Base-by-base conservation (phyloP, 2,888 invertebrate species). In the Trissolcus japonicus region DNA sequence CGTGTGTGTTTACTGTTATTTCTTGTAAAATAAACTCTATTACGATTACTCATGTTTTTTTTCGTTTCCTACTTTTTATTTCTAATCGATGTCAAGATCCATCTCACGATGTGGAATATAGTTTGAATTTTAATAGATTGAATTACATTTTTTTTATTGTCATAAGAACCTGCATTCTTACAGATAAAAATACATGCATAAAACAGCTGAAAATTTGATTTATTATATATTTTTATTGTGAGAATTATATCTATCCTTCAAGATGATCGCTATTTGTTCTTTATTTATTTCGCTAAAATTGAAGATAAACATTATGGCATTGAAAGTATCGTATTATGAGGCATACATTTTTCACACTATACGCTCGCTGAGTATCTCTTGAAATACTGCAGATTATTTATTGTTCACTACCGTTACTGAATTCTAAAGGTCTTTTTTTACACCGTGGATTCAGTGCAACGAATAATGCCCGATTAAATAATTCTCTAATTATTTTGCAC, bases 1-100 rank as follows among this genome's bases (percentile, higher is more conserved):
- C 41, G 21, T 21, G 41, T 72, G 51, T 61, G 76, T 73, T 62
- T 69, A 60, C 74, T 75, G 67, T 78, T 75, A 41, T 74, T 41
- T 62, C 59, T 75, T 74, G 68, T 72, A 60, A 61, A 80, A 81
- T 81, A 79, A 80, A 81, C 13, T 60, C 48, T 48, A 62, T 55
- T 48, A 29, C 43, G 17, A 59, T 61, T 17, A 66, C 63, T 60
- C 61, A 6, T 17, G 21, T 43, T 29, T 17, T 13, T 66, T 57
- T n/a, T 14, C 11, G 16, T 46, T 16, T 46, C 46, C n/a, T 46
- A 16, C 16, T 46, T 46, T 16, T 46, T n/a, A n/a, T n/a, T 46
- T 7, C 11, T 46, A n/a, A 43, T 6, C 43, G 13, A 14, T 43
- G 13, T 4, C n/a, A 43, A 14, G 46, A 46, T n/a, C 11, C n/a